Percentiles rank a stretch among this genome's conserved stretches.
phyloP scores from a whole-genome alignment of 2,888 invertebrate species.

The Steinernema carpocapsae region DNA sequence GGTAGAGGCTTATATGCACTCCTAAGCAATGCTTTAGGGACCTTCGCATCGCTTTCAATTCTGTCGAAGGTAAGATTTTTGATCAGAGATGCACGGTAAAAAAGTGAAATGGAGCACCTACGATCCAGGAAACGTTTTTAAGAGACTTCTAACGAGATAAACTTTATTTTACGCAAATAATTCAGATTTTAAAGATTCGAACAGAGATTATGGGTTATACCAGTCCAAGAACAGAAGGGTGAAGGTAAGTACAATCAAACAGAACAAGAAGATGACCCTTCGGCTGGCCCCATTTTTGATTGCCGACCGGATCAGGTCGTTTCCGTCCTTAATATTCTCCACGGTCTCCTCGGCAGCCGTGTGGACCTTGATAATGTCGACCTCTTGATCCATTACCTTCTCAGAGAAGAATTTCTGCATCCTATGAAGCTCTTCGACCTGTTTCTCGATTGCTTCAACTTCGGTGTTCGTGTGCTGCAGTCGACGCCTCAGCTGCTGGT shows the following conservation, averaged over 20 bases:
- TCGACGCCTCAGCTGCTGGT: conserved; percentile 43
- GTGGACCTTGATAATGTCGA: conserved; percentile 87
- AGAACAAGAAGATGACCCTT: conserved; percentile 91
- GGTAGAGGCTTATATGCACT: too few species aligned
- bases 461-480: conserved; percentile 50
- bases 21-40: too few species aligned
- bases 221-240: conserved; percentile 94
- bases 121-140: too few species aligned
- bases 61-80: too few species aligned
- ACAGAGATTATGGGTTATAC: conserved; percentile 79
- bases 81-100: too few species aligned
- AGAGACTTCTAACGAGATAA: too few species aligned
- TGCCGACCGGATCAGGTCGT: conserved; percentile 89
- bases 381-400: conserved; percentile 81
- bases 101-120: too few species aligned
- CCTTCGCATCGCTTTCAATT: too few species aligned
- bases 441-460: conserved; percentile 72
- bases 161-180: background rate
- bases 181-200: background rate
- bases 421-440: conserved; percentile 92
- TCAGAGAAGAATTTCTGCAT: conserved; percentile 94
- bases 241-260: conserved; percentile 92
- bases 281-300: conserved; percentile 95
- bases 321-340: conserved; percentile 93
- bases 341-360: conserved; percentile 87